Base-by-base conservation (phyloP, 2,797 vertebrate genomes). In the Hafferia zeledoni region DNA sequence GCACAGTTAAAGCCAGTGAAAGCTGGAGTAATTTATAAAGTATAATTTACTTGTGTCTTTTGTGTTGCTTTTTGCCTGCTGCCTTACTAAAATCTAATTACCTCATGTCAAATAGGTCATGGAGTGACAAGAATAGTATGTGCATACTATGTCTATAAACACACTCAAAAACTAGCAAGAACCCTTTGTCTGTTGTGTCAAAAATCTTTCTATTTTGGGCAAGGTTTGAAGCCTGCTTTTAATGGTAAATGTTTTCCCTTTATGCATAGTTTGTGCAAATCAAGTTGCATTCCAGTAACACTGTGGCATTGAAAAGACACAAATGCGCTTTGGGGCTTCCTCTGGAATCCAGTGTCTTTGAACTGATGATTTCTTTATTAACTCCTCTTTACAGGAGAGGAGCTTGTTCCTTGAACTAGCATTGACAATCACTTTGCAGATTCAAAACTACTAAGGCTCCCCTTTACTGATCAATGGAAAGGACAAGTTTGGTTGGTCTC, bases 171-270 rank as follows among this genome's bases (percentile, higher is more conserved):
- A 52, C 30, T 83, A 75, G 47, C 37, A 82, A 90, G 64, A 71
- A 87, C 91, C 22, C 14, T n/a, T 68, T 67, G 49, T 55, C 53
- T 90, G 49, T 89, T 33, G 35, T 47, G 72, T 78, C n/a, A 88
- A 69, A 91, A 93, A 83, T 41, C 12, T 87, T 94, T 82, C 81
- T 95, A 41, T 92, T 94, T 92, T 74, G 55, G 43, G 43, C 20
- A 33, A 52, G 19, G 28, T 82, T 89, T 87, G 74, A 78, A 90
- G 47, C 37, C 33, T 86, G 39, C 35, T 89, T 67, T 64, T 86
- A 43, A 17, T 75, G 27, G 31, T 87, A 64, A 55, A 65, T 23
- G 10, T 63, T 74, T 74, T 87, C 41, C 11, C n/a, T n/a, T 81
- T 19, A 11, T 12, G 43, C 6, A 3, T 17, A n/a, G 50, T 39